Base-by-base conservation (phyloP, 2,797 vertebrate genomes). In the Anguilla megastoma region DNA sequence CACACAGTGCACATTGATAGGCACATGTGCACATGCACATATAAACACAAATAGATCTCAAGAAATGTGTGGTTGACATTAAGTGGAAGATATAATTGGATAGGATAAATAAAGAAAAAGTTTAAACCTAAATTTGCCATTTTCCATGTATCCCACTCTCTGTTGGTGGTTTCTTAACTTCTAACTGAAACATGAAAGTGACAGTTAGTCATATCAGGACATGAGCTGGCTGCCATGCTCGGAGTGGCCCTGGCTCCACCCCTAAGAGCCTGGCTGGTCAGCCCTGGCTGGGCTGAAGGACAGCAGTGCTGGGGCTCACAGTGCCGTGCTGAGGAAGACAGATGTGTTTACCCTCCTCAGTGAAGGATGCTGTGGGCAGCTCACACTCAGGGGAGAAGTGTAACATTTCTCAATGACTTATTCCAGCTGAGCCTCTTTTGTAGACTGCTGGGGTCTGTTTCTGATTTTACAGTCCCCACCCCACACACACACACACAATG, bases 401-500 rank as follows among this genome's bases (percentile, higher is more conserved):
- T 93, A 95, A 93, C 95, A 91, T 95, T 95, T 95, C 92, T 91
- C 92, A 93, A 93, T 94, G 93, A 96, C 91, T 94, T 94, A 91
- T 94, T 95, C 94, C 94, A 94, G 93, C 92, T 93, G 94, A 94
- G 91, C 90, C 89, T 91, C 89, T 93, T 94, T 92, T 94, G 93
- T 91, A 89, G 91, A 91, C 91, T 85, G 91, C 91, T 88, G 91
- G 33, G 74, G 92, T 91, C 94, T 96, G 95, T 90, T 96, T 96
- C 94, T 93, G 91, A 95, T 96, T 96, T 96, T 92, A 96, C 94
- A 92, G 93, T 90, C 90, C 90, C 83, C 30, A 24, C 86, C 87
- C 84, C 36, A 82, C 16, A 71, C 66, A 71, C 86, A 90, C 33
- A 93, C 33, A 90, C 87, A 88, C 88, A 91, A 88, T 86, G 82